These are phyloP conservation scores for Drymodes brunneopygia DNA, from an alignment of 2,113 vertebrate species.

Conservation along the genomic window DNA sequence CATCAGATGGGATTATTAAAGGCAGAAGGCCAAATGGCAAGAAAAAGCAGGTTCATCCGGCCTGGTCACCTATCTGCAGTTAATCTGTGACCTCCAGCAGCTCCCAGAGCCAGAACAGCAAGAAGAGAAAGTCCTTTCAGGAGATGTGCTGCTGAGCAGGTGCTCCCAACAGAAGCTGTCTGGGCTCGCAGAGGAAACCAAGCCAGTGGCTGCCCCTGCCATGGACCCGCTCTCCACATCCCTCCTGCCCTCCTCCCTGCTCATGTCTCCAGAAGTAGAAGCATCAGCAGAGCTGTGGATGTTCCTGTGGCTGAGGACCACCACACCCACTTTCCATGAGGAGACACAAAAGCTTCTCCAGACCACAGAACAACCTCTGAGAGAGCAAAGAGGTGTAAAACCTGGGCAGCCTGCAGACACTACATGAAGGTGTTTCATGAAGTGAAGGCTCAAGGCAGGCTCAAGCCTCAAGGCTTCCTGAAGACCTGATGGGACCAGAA, in stretches of 20 bases:
- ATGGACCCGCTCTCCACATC: rapidly evolving
- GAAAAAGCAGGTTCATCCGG: not conserved
- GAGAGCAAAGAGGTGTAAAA: not conserved
- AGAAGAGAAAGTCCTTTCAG: not conserved
- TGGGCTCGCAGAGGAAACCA: not conserved
- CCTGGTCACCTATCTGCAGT: not conserved
- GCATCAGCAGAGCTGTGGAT: not conserved
- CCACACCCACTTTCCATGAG: rapidly evolving
- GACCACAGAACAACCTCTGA: not conserved
- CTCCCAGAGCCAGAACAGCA: not conserved
- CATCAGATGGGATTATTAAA: not conserved
- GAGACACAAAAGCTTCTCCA: not conserved
- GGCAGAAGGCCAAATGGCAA: not conserved
- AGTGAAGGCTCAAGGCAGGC: not conserved
- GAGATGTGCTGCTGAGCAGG: not conserved
- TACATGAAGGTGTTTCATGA: rapidly evolving
- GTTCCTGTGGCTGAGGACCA: not conserved
- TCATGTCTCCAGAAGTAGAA: rapidly evolving
- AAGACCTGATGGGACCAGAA: not conserved
- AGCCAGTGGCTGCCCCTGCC: not conserved
- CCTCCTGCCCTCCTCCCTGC: not conserved
- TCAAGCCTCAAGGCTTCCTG: not conserved
- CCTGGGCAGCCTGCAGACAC: not conserved
- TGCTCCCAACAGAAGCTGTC: not conserved
- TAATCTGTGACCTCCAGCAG: conserved; percentile 4